These are phyloP conservation scores for Diachasma alloeum DNA, from an alignment of 1,140 invertebrate genomes.

Conservation along the genomic window DNA sequence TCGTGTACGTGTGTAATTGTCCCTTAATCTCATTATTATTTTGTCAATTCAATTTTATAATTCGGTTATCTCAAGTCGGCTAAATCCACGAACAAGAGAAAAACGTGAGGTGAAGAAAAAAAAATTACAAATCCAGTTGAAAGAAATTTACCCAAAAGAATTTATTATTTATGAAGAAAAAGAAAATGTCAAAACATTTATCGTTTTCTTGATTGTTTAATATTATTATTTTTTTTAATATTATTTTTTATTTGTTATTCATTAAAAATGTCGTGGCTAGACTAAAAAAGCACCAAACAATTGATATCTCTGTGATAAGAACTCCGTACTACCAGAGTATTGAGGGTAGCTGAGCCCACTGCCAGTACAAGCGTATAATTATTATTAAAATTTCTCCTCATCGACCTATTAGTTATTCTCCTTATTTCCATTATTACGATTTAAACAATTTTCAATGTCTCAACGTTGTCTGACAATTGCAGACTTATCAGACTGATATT, in stretches of 20 bases:
- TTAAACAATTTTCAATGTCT: neutral
- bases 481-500: constrained; percentile 1
- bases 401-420: neutral
- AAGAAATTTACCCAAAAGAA: neutral
- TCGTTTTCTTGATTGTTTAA: neutral
- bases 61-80: neutral
- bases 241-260: neutral
- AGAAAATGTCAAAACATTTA: neutral
- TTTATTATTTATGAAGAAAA: neutral
- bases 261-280: neutral
- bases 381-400: neutral
- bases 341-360: constrained; percentile 53
- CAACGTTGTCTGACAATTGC: neutral
- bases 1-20: constrained; percentile 14
- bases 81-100: no score
- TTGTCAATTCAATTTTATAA: neutral
- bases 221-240: neutral
- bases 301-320: constrained; percentile 56
- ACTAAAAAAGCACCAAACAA: constrained; percentile 46
- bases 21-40: constrained; percentile 1
- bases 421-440: neutral
- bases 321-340: constrained; percentile 53
- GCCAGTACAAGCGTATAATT: constrained; percentile 48
- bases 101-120: neutral
- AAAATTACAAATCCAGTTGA: neutral